Evolutionary conservation across 2,797 vertebrate species (phyloP), one percentile per base, ranked within the genome.

Genomic region (Leuciscus waleckii): DNA sequence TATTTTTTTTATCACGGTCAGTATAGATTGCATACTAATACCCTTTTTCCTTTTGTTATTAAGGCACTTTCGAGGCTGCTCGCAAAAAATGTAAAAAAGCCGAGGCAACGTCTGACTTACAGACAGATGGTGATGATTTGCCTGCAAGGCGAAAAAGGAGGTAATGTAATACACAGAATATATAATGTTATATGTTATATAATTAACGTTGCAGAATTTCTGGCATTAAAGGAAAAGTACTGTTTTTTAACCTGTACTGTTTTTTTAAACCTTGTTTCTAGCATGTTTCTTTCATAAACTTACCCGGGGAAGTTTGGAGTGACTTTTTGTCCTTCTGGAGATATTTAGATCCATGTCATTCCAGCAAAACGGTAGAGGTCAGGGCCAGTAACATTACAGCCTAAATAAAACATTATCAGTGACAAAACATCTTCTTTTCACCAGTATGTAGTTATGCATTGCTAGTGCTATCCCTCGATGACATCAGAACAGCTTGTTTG

Each of bases 91-190:
- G 19, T 69, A 39, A 69, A 69, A 71, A 71, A 71, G 69, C 39
- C 11, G 69, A 71, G 69, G 69, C 69, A 46, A 71, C 23, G 13
- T 71, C 69, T n/a, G 69, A 71, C 11, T 26, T 71, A 71, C 69
- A 70, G 68, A 70, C 68, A 70, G 68, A 41, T 70, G 67, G 35
- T 37, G 67, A 69, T 39, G 67, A 69, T 39, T 3, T 69, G 67
- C 35, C 67, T 69, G 35, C 67, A 69, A 69, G 35, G 67, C 67
- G 67, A 69, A 37, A 69, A 69, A 69, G 32, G 35, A 69, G 67
- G 67, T 69, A 69, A 69, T 69, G 67, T 69, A 69, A 69, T 69
- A 68, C 2, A 69, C 67, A 69, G 67, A 69, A 58, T 58, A 68
- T 68, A 68, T 68, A 68, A 68, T 68, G 65, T 68, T 68, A 43